Base-by-base conservation (phyloP, 2,797 vertebrate species). In the Melanotaenia parkinsoni region DNA sequence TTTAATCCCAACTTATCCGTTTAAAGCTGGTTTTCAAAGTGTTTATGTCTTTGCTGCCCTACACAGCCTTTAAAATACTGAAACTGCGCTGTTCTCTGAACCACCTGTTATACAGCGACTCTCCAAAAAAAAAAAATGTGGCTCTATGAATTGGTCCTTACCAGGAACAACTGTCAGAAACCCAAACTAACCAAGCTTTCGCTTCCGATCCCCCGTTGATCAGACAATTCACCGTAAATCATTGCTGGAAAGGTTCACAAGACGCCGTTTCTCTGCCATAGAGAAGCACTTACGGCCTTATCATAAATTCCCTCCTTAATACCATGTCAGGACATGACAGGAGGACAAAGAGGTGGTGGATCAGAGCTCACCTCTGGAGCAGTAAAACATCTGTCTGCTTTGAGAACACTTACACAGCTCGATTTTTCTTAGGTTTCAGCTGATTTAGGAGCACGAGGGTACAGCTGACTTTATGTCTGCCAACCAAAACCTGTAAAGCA, bases 331-430 rank as follows among this genome's bases (percentile, higher is more conserved):
- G 73, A 87, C 79, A 85, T 67, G 91, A 86, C 91, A 87, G 77
- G 76, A 57, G 86, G 84, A 91, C 87, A 91, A 84, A 81, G 80
- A 86, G 86, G 86, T 86, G 82, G 81, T 20, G 79, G 83, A 89
- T 86, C 67, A 82, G 56, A 77, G 81, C 83, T 91, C 88, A 92
- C 88, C 87, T 88, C 87, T 90, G 82, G 37, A 78, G 86, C 88
- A 74, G 76, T 83, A 90, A 90, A 92, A 92, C 89, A 93, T 88
- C 84, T 86, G 81, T 86, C 82, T 82, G 74, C 78, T 76, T 63
- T 14, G 18, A 16, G 53, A 32, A 11, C 58, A 82, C 74, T 79
- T 68, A 22, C 32, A 57, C 79, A 58, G 73, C 76, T 89, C 76
- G 40, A 77, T 83, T 72, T 79, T 45, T 53, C 59, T 13, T 32